Base-by-base conservation (phyloP, 2,888 invertebrate genomes). In the Cryptus viduatorius region DNA sequence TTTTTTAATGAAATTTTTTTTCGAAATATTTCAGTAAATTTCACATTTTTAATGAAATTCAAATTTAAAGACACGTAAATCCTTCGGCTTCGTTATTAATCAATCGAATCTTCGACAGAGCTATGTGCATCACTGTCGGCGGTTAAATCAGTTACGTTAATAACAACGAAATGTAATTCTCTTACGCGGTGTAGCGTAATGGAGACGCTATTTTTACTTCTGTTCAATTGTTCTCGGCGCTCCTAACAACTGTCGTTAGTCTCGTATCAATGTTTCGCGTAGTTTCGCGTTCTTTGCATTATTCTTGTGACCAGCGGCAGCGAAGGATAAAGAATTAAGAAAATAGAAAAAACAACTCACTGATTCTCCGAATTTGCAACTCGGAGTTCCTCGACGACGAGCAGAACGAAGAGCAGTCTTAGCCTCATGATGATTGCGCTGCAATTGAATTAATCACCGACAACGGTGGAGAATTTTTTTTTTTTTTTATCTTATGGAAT, bases 391-490 rank as follows among this genome's bases (percentile, higher is more conserved):
- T n/a, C 72, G 42, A 46, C 67, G 44, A 76, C 19, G 59, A 82
- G 69, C n/a, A 71, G 48, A 29, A 53, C 46, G 29, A 80, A 44
- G 24, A 46, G 48, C 59, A 84, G 37, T 3, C 68, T 53, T 19
- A 68, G 77, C 68, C 50, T 68, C 80, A 78, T 81, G 68, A 44
- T 64, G 72, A 73, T 73, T 53, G 53, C 37, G 37, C 77, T 78
- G 77, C 48, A 78, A 84, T 81, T 73, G 77, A 73, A 77, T 37
- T 53, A 73, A 68, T 79, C 61, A 46, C n/a, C 61, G 44, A 64
- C 16, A 64, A 71, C 29, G 7, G 0, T 44, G 31, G 31, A 10
- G 44, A n/a, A 14, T 7, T 29, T 29, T 29, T 46, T 29, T 48
- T 50, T 1, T 12, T 29, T 1, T n/a, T 14, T 7, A 42, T n/a